phyloP scores from a whole-genome alignment of 2,797 vertebrate genomes.

The Hippopotamyrus pictus region DNA sequence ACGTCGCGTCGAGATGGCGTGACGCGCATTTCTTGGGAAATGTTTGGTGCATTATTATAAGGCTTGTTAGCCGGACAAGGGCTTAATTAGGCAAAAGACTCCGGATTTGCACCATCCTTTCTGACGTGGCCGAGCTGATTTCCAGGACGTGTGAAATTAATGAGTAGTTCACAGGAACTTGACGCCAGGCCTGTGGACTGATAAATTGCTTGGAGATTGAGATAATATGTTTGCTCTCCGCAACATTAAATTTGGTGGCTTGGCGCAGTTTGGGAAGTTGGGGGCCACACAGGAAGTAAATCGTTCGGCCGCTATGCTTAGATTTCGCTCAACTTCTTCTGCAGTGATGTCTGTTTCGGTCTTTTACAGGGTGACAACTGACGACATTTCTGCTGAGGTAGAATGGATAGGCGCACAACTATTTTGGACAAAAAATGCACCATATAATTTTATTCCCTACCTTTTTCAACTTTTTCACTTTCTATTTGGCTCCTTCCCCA shows the following conservation, averaged over 20 bases:
- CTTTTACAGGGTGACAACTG: not conserved
- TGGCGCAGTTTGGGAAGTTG: not conserved
- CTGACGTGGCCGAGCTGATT: conserved; percentile 41
- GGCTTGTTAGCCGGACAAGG: conserved; percentile 50
- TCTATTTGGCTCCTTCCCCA: not conserved
- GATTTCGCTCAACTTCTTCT: not conserved
- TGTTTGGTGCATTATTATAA: conserved; percentile 47
- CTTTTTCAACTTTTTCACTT: not conserved
- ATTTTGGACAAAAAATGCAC: not conserved
- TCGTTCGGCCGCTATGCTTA: not conserved
- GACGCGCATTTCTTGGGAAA: conserved; percentile 42
- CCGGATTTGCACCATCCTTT: conserved; percentile 45
- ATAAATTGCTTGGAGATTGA: conserved; percentile 47
- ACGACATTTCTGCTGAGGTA: not conserved
- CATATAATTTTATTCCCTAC: not conserved
- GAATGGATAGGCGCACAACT: not conserved
- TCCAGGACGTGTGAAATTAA: conserved; percentile 54
- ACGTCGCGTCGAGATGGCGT: conserved; percentile 14
- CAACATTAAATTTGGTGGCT: not conserved
- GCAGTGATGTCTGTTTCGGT: not conserved
- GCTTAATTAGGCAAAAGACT: conserved; percentile 59
- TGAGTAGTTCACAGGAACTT: conserved; percentile 50
- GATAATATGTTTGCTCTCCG: conserved; percentile 2
- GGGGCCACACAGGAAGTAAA: not conserved
- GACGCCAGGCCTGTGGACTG: conserved; percentile 40